These are phyloP conservation scores for Heteractis magnifica DNA, from an alignment of 92 coral and sea anemone species.

Conservation along the genomic window DNA sequence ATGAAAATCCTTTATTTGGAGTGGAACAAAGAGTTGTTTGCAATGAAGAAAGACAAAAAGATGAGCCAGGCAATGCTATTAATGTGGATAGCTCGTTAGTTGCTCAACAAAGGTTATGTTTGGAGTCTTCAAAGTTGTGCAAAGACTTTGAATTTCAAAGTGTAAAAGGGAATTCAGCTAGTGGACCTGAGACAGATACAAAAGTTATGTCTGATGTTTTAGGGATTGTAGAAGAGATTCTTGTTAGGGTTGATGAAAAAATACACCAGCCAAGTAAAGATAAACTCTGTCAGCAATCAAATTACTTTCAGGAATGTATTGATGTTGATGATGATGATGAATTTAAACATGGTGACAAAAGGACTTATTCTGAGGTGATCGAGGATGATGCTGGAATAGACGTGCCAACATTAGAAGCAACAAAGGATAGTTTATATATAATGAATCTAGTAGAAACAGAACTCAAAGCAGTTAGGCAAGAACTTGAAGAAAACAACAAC, in stretches of 20 bases:
- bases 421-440: slow-evolving; percentile 27
- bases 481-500: neutral
- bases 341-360: neutral
- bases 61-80: neutral
- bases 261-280: neutral
- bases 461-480: slow-evolving; percentile 27
- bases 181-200: neutral
- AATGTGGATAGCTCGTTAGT: neutral
- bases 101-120: too few relatives aligned
- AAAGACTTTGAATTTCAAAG: neutral
- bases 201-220: neutral
- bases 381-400: neutral
- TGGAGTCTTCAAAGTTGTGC: too few relatives aligned
- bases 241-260: neutral
- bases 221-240: slow-evolving; percentile 1
- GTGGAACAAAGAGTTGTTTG: neutral
- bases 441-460: slow-evolving; percentile 42
- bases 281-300: neutral
- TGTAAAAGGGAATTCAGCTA: neutral
- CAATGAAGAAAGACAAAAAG: neutral
- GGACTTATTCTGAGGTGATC: slow-evolving; percentile 7
- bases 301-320: neutral
- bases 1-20: neutral
- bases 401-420: neutral
- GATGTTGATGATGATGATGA: neutral